Evolutionary conservation across 2,888 invertebrate species (phyloP).

Genomic region (Pollenia angustigena): DNA sequence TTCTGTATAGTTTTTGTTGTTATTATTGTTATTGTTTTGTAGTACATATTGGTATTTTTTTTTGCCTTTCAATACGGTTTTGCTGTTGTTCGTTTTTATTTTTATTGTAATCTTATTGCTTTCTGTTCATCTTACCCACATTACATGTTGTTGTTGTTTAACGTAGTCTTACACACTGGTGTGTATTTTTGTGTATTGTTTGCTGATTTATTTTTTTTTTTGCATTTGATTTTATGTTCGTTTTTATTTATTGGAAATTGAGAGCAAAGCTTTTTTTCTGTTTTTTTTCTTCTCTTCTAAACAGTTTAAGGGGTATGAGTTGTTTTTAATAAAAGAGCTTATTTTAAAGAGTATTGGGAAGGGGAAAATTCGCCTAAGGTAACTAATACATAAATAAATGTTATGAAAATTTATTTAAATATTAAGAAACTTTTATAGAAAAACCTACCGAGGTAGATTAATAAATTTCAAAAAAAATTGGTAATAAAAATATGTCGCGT

Average conservation of each 20-base stretch:
- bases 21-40: slow-evolving; percentile 66
- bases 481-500: no score
- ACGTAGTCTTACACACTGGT: slow-evolving; percentile 31
- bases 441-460: no score
- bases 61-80: slow-evolving; percentile 49
- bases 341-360: slow-evolving; percentile 17
- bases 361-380: slow-evolving; percentile 31
- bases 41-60: slow-evolving; percentile 60
- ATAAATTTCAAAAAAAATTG: no score
- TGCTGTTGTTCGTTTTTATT: slow-evolving; percentile 57
- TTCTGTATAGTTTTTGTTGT: slow-evolving; percentile 71
- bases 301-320: slow-evolving; percentile 63
- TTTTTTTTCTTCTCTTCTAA: neutral
- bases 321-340: neutral
- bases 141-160: slow-evolving; percentile 38
- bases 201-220: slow-evolving; percentile 38
- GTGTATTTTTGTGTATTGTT: neutral
- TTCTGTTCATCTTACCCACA: slow-evolving; percentile 57
- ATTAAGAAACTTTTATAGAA: neutral
- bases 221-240: slow-evolving; percentile 28
- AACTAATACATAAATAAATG: neutral
- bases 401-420: neutral
- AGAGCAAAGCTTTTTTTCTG: slow-evolving; percentile 46
- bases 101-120: slow-evolving; percentile 67
- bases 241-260: slow-evolving; percentile 65